Evolutionary conservation across 2,113 vertebrate species (phyloP).

Genomic region (Oreochromis tanganicae): DNA sequence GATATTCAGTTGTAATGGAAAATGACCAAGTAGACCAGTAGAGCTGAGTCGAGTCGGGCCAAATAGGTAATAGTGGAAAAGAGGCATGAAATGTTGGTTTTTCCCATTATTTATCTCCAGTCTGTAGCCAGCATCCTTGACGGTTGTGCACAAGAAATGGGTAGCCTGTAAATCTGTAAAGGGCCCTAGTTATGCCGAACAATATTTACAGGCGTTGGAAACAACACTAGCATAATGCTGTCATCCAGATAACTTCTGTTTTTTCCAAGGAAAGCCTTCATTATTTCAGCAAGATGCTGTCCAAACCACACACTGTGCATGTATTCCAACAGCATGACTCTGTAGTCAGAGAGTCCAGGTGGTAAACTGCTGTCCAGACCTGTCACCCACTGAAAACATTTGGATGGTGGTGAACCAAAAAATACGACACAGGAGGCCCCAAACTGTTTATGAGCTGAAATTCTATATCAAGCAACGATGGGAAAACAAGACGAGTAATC

Average conservation of each 20-base stretch:
- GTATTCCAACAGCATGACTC: neutral
- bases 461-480: neutral
- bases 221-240: neutral
- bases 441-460: neutral
- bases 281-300: neutral
- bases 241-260: neutral
- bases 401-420: neutral
- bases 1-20: neutral
- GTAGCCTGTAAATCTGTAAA: neutral
- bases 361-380: neutral
- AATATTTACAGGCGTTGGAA: neutral
- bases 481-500: neutral
- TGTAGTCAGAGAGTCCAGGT: neutral
- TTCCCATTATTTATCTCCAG: neutral
- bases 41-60: neutral
- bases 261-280: neutral
- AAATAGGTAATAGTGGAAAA: neutral
- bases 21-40: neutral
- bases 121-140: neutral
- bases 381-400: neutral
- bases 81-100: neutral
- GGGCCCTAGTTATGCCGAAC: fast-evolving
- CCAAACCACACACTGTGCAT: neutral
- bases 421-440: neutral
- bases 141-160: neutral